Evolutionary conservation across 2,888 invertebrate species (phyloP), one percentile per base, ranked within the genome.

Genomic region (Troides aeacus): DNA sequence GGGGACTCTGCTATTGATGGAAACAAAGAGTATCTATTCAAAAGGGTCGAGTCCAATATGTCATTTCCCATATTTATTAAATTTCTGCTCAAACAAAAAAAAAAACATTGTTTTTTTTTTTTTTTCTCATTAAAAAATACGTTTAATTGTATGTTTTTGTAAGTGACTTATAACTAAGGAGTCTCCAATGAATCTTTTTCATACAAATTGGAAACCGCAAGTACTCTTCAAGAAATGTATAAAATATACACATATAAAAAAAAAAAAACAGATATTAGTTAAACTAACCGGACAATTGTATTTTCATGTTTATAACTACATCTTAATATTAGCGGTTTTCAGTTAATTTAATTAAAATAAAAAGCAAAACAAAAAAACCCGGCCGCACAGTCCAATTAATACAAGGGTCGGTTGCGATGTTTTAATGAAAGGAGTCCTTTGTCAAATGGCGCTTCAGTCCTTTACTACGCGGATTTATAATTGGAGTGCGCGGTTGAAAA

Each of bases 381-480:
- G 50, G 23, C 53, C 30, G 39, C 8, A 30, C 53, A 23, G 61
- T 39, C 66, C 66, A 66, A 66, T 66, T 66, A 66, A 23, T 39
- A 65, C 24, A 65, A 56, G 66, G 61, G 56, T 53, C 56, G 61
- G 46, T 60, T n/a, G 63, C 60, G 53, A 60, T 59, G 39, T 64
- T 63, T 68, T 60, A 64, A 68, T 68, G 64, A 68, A 68, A 60
- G 50, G 59, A 60, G 59, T 60, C 60, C 64, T 64, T 68, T 64
- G 64, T 68, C n/a, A 68, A 68, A 68, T 64, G 61, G 39, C 23
- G 18, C 61, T 66, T 39, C 21, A 56, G 61, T 56, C 30, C 36
- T 61, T 53, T 53, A 62, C 53, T 39, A 39, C 60, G 66, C 53
- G 39, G 66, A 56, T 56, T 66, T 61, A 66, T 66, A 62, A 61